These are phyloP conservation scores for Epizoanthus rinbou DNA, from an alignment of 92 coral and sea anemone species.

Conservation along the genomic window DNA sequence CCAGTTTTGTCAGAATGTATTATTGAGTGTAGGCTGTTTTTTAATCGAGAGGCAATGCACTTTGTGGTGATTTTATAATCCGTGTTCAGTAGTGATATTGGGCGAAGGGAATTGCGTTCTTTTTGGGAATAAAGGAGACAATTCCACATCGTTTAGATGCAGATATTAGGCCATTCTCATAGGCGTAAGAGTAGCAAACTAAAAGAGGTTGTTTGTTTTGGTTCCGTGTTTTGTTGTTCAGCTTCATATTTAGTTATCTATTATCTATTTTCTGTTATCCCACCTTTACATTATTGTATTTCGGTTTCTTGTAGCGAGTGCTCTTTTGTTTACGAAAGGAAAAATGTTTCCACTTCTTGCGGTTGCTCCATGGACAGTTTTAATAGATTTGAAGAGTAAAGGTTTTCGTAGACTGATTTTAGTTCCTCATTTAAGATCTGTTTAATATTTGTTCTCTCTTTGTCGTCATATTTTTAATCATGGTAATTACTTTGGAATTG, in stretches of 20 bases:
- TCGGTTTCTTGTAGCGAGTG: neutral
- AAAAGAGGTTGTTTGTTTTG: too few species aligned
- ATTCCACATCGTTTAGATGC: neutral
- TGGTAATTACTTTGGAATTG: neutral
- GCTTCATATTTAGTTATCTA: neutral
- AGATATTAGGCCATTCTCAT: neutral
- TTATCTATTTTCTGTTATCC: neutral
- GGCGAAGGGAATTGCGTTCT: too few species aligned
- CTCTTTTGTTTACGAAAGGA: neutral
- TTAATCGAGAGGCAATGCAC: constrained; percentile 21
- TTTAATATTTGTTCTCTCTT: neutral
- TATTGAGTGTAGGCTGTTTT: constrained; percentile 6
- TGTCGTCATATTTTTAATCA: constrained; percentile 4
- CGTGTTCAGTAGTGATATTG: constrained; percentile 36
- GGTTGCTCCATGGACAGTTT: neutral
- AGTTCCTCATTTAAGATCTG: neutral
- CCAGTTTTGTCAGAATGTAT: constrained; percentile 41
- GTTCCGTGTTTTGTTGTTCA: too few species aligned
- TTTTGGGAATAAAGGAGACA: neutral
- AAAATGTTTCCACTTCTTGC: neutral
- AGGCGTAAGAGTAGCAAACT: neutral
- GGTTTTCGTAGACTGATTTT: neutral
- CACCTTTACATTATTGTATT: neutral
- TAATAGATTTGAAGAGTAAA: neutral
- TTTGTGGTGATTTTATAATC: constrained; percentile 43